A percentile compares a stretch with the other conserved stretches of the same genome.
Evolutionary conservation across 2,113 vertebrate genomes (phyloP).

Genomic region (Talpa occidentalis): DNA sequence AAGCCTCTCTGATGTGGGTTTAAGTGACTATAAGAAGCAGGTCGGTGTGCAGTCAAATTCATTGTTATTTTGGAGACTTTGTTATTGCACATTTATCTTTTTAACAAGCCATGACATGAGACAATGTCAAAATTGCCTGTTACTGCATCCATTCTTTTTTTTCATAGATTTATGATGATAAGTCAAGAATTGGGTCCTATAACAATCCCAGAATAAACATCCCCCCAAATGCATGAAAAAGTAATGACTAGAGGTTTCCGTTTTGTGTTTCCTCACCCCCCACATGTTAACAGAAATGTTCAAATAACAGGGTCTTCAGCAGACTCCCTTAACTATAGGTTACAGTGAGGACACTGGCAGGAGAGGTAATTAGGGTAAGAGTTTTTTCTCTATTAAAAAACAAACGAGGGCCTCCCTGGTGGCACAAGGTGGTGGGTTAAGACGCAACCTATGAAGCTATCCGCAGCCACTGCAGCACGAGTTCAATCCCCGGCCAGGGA

Average conservation of each 20-base stretch:
- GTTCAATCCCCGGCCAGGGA: too few species aligned
- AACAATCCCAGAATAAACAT: not conserved
- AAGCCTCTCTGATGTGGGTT: not conserved
- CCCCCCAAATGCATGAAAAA: not conserved
- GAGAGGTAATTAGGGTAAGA: not conserved
- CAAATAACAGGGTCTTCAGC: not conserved
- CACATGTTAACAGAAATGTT: not conserved
- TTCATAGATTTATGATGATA: not conserved
- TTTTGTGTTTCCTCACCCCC: not conserved
- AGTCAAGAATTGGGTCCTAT: not conserved
- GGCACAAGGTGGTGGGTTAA: too few species aligned
- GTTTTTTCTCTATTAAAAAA: not conserved
- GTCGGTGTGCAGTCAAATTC: not conserved
- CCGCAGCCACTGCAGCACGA: too few species aligned
- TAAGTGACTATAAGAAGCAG: not conserved
- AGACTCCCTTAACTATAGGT: too few species aligned
- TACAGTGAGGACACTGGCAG: too few species aligned
- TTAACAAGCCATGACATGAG: not conserved
- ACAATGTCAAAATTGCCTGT: not conserved
- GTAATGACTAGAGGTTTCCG: not conserved
- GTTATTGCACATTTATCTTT: not conserved
- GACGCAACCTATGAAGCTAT: too few species aligned
- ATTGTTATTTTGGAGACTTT: not conserved
- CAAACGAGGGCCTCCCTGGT: not conserved
- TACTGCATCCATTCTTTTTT: slow-evolving; percentile 3